These are phyloP conservation scores for Sebastes elongatus DNA, from an alignment of 2,797 vertebrate species.

Conservation along the genomic window DNA sequence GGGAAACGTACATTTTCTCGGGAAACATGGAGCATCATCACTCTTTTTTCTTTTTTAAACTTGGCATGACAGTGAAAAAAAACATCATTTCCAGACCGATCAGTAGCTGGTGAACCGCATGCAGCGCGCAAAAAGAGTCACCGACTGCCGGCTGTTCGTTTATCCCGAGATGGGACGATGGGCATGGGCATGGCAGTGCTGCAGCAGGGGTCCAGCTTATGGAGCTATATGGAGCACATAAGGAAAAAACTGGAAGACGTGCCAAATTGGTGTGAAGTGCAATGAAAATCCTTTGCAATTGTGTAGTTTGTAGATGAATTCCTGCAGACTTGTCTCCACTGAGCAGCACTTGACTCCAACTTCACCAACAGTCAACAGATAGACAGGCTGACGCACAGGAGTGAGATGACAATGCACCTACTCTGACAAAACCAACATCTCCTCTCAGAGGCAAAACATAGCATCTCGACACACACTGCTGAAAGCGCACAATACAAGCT, in stretches of 20 bases:
- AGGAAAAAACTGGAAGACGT: background rate
- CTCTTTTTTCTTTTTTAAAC: conserved; percentile 19
- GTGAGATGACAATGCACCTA: conserved; percentile 52
- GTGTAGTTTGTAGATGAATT: conserved; percentile 24
- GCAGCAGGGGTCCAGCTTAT: conserved; percentile 33
- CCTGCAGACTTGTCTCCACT: conserved; percentile 53
- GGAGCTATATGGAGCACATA: background rate
- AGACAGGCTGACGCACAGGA: background rate
- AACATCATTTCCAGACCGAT: conserved; percentile 31
- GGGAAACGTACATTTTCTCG: conserved; percentile 34
- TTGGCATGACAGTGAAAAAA: background rate
- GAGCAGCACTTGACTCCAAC: conserved; percentile 78
- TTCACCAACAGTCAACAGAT: conserved; percentile 66
- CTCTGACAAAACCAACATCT: background rate
- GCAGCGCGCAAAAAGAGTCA: conserved; percentile 37
- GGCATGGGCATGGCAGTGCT: conserved; percentile 50
- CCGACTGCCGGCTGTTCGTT: conserved; percentile 44
- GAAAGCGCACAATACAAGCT: conserved; percentile 64
- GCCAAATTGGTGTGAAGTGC: background rate
- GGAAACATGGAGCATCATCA: background rate
- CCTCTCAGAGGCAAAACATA: background rate
- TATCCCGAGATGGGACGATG: conserved; percentile 71
- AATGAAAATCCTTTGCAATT: background rate
- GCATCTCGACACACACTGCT: background rate
- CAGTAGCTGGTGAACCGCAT: conserved; percentile 38